Conservation (phyloP, 2,888 invertebrate genomes). For the Deladenus siricidicola region DNA sequence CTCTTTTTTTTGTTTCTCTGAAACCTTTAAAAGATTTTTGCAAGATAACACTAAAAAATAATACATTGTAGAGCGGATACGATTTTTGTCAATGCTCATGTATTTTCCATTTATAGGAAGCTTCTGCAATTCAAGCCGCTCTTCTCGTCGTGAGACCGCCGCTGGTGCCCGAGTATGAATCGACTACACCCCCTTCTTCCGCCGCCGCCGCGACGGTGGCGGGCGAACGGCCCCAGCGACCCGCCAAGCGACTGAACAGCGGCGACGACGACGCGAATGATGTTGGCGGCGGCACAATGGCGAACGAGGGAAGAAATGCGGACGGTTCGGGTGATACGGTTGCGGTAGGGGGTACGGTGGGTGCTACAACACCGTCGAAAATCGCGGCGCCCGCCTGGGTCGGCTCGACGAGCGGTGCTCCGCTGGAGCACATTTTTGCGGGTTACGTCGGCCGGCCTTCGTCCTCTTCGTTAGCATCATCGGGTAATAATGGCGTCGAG, state of each 20-base stretch:
- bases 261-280: conserved; percentile 2
- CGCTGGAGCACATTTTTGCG: background rate
- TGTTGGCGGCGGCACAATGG: too few species aligned
- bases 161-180: background rate
- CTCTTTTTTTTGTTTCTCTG: background rate
- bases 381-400: background rate
- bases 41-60: background rate
- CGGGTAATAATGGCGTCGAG: background rate
- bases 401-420: background rate
- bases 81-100: background rate
- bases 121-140: conserved; percentile 20
- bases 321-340: background rate
- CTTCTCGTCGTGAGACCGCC: conserved; percentile 27
- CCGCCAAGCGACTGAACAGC: conserved; percentile 1
- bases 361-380: too few species aligned
- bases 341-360: background rate
- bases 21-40: background rate
- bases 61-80: background rate
- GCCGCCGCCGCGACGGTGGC: too few species aligned
- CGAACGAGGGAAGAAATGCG: background rate
- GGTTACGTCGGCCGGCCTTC: conserved; percentile 18
- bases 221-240: conserved; percentile 1
- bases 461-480: background rate
- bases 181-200: background rate
- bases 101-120: conserved; percentile 26